Evolutionary conservation across 2,888 invertebrate species (phyloP).

Genomic region (Cancer borealis): DNA sequence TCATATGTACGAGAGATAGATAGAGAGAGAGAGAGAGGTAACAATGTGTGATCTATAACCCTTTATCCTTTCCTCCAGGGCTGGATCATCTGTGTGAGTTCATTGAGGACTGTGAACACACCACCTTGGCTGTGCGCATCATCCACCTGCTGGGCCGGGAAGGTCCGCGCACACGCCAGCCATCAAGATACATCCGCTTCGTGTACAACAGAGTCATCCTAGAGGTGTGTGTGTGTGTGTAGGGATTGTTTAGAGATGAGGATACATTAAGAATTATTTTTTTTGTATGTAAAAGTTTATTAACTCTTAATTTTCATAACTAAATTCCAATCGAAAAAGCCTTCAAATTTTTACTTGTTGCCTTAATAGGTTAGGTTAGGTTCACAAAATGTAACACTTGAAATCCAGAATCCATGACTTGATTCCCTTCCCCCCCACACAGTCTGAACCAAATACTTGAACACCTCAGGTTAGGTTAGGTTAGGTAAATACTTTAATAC

Average conservation of each 20-base stretch:
- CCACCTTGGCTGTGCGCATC: constrained; percentile 96
- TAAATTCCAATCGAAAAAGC: too few relatives aligned
- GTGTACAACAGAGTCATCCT: constrained; percentile 91
- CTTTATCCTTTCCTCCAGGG: constrained; percentile 79
- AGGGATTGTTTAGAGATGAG: not conserved
- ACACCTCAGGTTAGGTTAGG: too few relatives aligned
- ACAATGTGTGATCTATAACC: not conserved
- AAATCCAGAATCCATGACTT: too few relatives aligned
- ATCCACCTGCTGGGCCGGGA: constrained; percentile 97
- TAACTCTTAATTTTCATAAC: too few relatives aligned
- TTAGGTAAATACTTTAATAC: too few relatives aligned
- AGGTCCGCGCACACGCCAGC: constrained; percentile 96
- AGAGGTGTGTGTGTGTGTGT: constrained; percentile 82
- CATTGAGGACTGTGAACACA: constrained; percentile 99
- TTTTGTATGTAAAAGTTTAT: not conserved
- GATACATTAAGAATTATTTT: not conserved
- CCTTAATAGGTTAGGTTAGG: too few relatives aligned
- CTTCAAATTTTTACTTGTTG: too few relatives aligned
- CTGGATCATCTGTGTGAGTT: constrained; percentile 99
- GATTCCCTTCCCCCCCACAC: too few relatives aligned
- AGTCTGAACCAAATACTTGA: too few relatives aligned
- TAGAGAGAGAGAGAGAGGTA: not conserved
- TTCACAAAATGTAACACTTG: too few relatives aligned
- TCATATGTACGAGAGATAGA: not conserved
- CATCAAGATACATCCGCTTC: constrained; percentile 87